Percentiles rank a stretch among this genome's conserved stretches.
Conservation (phyloP, 2,113 vertebrate species). For the Oncorhynchus gorbuscha region DNA sequence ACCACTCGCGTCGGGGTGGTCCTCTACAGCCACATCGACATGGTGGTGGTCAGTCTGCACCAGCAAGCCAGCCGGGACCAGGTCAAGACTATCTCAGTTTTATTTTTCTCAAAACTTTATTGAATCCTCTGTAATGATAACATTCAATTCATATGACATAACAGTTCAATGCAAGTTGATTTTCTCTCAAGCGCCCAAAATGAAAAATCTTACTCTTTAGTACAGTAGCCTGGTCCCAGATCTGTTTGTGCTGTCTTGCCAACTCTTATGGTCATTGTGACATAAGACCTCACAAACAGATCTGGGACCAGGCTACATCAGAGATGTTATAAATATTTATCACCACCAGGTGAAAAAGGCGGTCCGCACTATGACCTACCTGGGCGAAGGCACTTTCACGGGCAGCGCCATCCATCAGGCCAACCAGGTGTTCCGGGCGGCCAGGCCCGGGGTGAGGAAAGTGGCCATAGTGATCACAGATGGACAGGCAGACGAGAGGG, state of each 20-base stretch:
- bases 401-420: conserved; percentile 78
- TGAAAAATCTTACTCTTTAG: too few species aligned
- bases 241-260: too few species aligned
- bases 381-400: conserved; percentile 84
- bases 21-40: conserved; percentile 81
- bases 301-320: too few species aligned
- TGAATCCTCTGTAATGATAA: too few species aligned
- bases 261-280: too few species aligned
- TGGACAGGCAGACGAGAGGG: conserved; percentile 77
- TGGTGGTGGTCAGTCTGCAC: conserved; percentile 70
- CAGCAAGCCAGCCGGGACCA: conserved; percentile 69
- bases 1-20: conserved; percentile 76
- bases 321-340: too few species aligned
- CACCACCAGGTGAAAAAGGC: conserved; percentile 69
- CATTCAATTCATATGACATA: too few species aligned
- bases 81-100: conserved; percentile 35
- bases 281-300: too few species aligned
- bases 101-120: too few species aligned
- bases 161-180: too few species aligned
- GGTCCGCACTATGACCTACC: conserved; percentile 78
- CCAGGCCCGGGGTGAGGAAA: conserved; percentile 70
- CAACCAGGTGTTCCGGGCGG: conserved; percentile 66
- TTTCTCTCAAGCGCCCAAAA: too few species aligned
- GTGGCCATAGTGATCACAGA: conserved; percentile 84
- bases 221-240: too few species aligned